Conservation (phyloP, 2,797 vertebrate genomes). For the Poecilia picta region DNA sequence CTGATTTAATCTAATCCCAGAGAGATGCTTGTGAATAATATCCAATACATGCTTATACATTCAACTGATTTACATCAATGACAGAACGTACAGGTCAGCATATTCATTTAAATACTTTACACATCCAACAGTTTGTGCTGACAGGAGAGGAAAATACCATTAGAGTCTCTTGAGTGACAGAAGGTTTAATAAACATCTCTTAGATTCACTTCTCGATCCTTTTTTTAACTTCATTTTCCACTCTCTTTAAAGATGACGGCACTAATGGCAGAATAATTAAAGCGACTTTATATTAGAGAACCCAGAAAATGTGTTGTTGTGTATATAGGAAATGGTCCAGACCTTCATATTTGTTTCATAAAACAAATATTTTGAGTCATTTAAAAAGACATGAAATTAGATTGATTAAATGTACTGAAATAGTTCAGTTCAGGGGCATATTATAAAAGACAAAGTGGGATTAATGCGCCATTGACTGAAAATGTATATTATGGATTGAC, state of each 20-base stretch:
- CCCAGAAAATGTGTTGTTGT: conserved; percentile 39
- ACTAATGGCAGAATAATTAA: conserved; percentile 75
- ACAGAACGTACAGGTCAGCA: conserved; percentile 2
- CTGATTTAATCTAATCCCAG: conserved; percentile 9
- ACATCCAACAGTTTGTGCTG: conserved; percentile 21
- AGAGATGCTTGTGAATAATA: conserved; percentile 40
- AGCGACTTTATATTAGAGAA: conserved; percentile 75
- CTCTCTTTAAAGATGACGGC: conserved; percentile 52
- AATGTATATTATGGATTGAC: background rate
- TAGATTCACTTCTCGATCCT: background rate
- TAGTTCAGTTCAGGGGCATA: background rate
- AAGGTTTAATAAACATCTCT: background rate
- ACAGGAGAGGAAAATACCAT: conserved; percentile 25
- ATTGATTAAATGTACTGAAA: background rate
- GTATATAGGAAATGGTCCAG: conserved; percentile 11
- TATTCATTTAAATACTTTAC: conserved; percentile 34
- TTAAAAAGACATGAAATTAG: background rate
- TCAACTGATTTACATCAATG: conserved; percentile 19
- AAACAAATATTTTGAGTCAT: background rate
- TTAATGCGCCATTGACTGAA: background rate
- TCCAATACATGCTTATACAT: conserved; percentile 31
- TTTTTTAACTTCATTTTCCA: background rate
- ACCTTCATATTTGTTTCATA: conserved; percentile 4
- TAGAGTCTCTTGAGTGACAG: background rate
- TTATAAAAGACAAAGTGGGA: background rate